A percentile compares a stretch with the other conserved stretches of the same genome.
Evolutionary conservation across 1,140 invertebrate species (phyloP).

Genomic region (Eurosta solidaginis): DNA sequence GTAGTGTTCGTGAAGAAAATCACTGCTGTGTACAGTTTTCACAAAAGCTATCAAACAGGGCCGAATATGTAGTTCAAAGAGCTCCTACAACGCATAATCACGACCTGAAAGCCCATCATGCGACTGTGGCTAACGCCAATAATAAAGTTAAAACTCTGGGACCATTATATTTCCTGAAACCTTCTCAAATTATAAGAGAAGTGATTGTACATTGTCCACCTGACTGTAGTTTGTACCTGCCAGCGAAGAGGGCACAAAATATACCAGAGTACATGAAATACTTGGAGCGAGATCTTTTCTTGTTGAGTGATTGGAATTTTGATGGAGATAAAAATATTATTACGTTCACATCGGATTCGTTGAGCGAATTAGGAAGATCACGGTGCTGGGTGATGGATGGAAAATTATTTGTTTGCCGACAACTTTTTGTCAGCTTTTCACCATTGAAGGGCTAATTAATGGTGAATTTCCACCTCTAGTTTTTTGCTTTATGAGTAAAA

Average conservation of each 20-base stretch:
- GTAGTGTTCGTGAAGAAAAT: too few species aligned
- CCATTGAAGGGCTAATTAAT: not conserved
- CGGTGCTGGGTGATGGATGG: conserved; percentile 9
- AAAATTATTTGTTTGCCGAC: not conserved
- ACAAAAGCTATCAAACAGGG: not conserved
- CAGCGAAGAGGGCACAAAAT: not conserved
- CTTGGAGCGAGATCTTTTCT: not conserved
- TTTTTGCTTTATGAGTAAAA: conserved; percentile 12
- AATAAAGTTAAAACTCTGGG: not conserved
- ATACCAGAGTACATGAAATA: not conserved
- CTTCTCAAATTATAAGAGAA: not conserved
- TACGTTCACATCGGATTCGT: not conserved
- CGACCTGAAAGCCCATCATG: not conserved
- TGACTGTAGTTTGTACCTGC: not conserved
- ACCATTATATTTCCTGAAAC: not conserved
- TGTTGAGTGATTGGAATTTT: not conserved
- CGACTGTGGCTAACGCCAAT: not conserved
- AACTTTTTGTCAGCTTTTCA: not conserved
- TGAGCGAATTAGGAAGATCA: not conserved
- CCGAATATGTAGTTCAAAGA: not conserved
- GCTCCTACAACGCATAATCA: not conserved
- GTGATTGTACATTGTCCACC: not conserved
- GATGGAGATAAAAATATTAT: not conserved
- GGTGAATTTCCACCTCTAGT: conserved; percentile 4
- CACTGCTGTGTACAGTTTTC: too few species aligned